Conservation (phyloP, 2,113 vertebrate species). For the Syrrhaptes paradoxus region DNA sequence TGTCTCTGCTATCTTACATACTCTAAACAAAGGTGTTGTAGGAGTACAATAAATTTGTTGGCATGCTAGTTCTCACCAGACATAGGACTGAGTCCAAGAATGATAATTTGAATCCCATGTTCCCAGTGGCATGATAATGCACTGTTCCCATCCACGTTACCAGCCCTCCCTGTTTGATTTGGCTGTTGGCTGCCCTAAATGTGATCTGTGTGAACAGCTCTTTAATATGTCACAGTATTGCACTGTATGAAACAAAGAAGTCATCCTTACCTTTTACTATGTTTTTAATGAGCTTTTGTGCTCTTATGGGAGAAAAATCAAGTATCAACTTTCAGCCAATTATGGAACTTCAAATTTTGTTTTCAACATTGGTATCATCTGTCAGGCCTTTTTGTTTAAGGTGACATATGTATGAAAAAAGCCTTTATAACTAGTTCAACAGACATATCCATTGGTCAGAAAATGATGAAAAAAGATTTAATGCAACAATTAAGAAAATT, state of each 20-base stretch:
- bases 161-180: background rate
- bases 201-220: background rate
- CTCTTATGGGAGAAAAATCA: background rate
- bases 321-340: conserved; percentile 9
- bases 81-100: background rate
- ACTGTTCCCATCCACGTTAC: background rate
- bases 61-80: background rate
- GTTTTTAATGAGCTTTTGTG: conserved; percentile 28
- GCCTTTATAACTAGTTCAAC: background rate
- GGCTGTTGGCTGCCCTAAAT: background rate
- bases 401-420: conserved; percentile 28
- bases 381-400: background rate
- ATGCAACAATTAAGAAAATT: background rate
- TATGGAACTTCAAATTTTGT: conserved; percentile 16
- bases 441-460: background rate
- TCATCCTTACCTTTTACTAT: background rate
- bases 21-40: background rate
- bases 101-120: background rate
- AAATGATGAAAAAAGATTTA: background rate
- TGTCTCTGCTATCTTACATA: background rate
- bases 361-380: conserved; percentile 2
- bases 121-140: background rate
- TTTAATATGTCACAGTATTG: conserved; percentile 10
- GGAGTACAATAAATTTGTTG: background rate
- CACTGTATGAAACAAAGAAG: background rate